phyloP scores from a whole-genome alignment of 2,888 invertebrate species.

The Myopa tessellatipennis region DNA sequence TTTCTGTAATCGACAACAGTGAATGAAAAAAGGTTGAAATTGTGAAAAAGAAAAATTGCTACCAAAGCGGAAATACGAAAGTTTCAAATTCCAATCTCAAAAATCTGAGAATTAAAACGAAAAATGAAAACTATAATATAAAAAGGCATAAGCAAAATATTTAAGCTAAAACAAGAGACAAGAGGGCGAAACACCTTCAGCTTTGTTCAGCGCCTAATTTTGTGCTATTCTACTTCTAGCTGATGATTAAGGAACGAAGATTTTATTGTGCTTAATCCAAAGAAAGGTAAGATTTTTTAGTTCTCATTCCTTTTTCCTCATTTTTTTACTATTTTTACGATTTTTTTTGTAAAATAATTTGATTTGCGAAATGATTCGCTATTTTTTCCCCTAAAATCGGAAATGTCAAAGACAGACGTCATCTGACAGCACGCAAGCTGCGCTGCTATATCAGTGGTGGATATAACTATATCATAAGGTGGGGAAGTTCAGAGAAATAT shows the following conservation, averaged over 20 bases:
- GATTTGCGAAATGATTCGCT: background rate
- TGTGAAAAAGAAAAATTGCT: slow-evolving; percentile 5
- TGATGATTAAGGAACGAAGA: no score
- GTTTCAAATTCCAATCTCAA: background rate
- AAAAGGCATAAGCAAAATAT: background rate
- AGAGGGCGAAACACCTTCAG: background rate
- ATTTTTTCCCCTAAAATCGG: background rate
- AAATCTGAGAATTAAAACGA: background rate
- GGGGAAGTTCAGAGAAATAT: no score
- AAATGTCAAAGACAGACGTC: slow-evolving; percentile 31
- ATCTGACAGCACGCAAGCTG: slow-evolving; percentile 23
- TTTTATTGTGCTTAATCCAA: slow-evolving; percentile 17
- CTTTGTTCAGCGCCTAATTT: no score
- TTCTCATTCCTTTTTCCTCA: no score
- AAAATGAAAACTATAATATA: background rate
- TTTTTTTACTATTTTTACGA: background rate
- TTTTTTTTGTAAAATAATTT: no score
- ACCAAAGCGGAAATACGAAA: slow-evolving; percentile 8
- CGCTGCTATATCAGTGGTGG: background rate
- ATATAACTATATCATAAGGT: no score
- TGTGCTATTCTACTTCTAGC: no score
- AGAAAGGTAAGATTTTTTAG: slow-evolving; percentile 23
- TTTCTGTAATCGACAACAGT: background rate
- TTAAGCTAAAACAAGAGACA: background rate
- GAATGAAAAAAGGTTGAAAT: background rate